Evolutionary conservation across 2,797 vertebrate genomes (phyloP).

Genomic region (Sarcophilus harrisii): DNA sequence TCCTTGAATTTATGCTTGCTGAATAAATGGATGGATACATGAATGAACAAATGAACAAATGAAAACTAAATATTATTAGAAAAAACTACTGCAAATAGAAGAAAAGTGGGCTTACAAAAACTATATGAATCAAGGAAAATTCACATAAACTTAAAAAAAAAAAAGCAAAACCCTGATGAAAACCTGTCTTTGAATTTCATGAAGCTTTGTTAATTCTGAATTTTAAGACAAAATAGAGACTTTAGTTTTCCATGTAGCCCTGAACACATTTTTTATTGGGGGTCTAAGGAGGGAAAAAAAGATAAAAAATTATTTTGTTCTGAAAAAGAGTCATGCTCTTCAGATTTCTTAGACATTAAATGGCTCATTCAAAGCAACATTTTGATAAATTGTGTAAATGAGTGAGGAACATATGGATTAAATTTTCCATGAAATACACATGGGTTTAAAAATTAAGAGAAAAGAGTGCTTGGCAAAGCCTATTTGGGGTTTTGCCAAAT

Average conservation of each 20-base stretch:
- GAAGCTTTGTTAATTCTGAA: slow-evolving; percentile 57
- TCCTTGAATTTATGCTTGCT: background rate
- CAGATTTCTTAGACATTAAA: slow-evolving; percentile 79
- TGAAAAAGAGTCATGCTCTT: slow-evolving; percentile 60
- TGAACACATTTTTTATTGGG: slow-evolving; percentile 44
- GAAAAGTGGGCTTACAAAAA: slow-evolving; percentile 16
- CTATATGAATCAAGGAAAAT: slow-evolving; percentile 2
- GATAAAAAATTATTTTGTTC: slow-evolving; percentile 43
- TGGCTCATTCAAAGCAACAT: slow-evolving; percentile 81
- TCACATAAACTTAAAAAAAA: slow-evolving; percentile 31
- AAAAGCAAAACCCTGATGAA: background rate
- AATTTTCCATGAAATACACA: slow-evolving; percentile 82
- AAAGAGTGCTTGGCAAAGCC: slow-evolving; percentile 79
- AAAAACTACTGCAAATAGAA: slow-evolving; percentile 28
- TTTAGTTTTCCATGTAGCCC: slow-evolving; percentile 56
- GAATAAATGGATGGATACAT: background rate
- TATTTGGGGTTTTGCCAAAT: slow-evolving; percentile 77
- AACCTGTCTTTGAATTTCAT: slow-evolving; percentile 56
- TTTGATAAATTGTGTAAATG: slow-evolving; percentile 82
- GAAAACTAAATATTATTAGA: slow-evolving; percentile 52
- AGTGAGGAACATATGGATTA: slow-evolving; percentile 82
- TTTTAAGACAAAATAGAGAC: slow-evolving; percentile 58
- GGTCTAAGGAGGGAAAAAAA: slow-evolving; percentile 53
- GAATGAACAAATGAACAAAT: background rate
- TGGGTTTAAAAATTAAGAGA: slow-evolving; percentile 78